phyloP scores from a whole-genome alignment of 2,797 vertebrate genomes.

The Halcyon smyrnensis region DNA sequence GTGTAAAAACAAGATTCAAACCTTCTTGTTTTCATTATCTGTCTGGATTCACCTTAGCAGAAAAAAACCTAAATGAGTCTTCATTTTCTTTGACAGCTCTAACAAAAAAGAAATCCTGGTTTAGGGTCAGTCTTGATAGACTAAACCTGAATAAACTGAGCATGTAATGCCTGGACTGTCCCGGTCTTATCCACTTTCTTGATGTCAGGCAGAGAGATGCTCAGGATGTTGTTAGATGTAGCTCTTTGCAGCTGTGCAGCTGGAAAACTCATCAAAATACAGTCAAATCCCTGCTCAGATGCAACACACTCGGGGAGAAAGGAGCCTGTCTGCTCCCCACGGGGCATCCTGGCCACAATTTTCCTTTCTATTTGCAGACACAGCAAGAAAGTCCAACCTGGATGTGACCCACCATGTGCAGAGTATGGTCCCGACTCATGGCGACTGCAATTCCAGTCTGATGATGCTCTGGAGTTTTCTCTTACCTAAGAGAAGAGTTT shows the following conservation, averaged over 20 bases:
- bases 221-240: accelerated
- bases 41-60: neutral
- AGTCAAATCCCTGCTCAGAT: neutral
- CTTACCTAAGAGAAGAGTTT: neutral
- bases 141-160: neutral
- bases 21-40: neutral
- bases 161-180: neutral
- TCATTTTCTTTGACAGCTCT: neutral
- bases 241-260: neutral
- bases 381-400: neutral
- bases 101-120: neutral
- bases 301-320: accelerated
- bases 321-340: accelerated
- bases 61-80: neutral
- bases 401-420: neutral
- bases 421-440: neutral
- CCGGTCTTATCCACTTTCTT: neutral
- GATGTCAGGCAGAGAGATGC: neutral
- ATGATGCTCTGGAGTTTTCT: neutral
- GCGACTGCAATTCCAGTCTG: accelerated
- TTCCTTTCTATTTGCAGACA: neutral
- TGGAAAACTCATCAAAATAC: neutral
- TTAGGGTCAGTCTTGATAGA: neutral
- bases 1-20: neutral
- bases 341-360: neutral